Conservation (phyloP, 2,797 vertebrate genomes). For the Morelia viridis region DNA sequence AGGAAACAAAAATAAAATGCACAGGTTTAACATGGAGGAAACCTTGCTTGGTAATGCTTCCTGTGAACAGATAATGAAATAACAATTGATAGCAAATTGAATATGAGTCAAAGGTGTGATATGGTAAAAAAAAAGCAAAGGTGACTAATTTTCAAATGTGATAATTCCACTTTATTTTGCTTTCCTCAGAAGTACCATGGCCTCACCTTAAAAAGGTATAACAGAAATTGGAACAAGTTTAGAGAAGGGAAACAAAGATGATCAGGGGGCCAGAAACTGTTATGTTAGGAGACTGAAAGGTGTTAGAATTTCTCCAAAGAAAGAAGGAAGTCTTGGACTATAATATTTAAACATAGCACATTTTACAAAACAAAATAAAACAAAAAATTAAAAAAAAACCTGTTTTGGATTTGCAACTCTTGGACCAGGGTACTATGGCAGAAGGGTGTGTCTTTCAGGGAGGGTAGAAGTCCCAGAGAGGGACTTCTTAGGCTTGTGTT, state of each 20-base stretch:
- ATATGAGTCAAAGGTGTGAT: no score
- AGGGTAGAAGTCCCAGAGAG: no score
- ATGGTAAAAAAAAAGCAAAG: no score
- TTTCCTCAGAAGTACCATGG: not conserved
- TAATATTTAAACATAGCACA: not conserved
- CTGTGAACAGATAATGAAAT: no score
- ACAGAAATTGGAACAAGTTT: not conserved
- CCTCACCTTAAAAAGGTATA: not conserved
- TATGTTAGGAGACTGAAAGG: not conserved
- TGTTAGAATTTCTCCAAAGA: not conserved
- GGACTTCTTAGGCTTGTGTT: no score
- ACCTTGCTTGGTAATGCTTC: no score
- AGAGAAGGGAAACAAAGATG: not conserved
- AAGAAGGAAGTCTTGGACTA: not conserved
- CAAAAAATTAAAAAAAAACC: no score
- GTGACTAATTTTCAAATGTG: no score
- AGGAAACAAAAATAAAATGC: no score
- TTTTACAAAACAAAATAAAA: not conserved
- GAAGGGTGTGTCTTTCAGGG: not conserved
- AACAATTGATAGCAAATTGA: no score
- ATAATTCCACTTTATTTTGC: not conserved
- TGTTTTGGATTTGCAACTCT: not conserved
- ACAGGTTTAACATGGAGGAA: no score
- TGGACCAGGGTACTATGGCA: not conserved
- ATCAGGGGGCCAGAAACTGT: not conserved